Evolutionary conservation across 2,888 invertebrate genomes (phyloP), one percentile per base, ranked within the genome.

Genomic region (Caradrina clavipalpis): DNA sequence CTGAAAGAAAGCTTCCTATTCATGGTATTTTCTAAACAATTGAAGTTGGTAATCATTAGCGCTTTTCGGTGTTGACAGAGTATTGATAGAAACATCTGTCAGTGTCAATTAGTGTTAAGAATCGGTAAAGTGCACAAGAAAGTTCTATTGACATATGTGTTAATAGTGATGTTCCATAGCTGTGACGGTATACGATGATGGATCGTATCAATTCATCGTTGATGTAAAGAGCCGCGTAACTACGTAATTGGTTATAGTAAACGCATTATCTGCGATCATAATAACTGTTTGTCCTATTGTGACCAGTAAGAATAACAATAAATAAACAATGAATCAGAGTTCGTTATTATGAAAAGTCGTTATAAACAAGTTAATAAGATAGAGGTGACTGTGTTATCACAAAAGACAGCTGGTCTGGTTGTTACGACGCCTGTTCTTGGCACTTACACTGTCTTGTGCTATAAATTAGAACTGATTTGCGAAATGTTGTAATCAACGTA

Each of bases 381-480:
- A 53, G 21, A 47, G 50, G 19, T 42, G 72, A 60, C 72, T 66
- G 47, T 62, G 55, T 58, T 70, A 79, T 60, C 68, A 81, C 65
- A 76, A 74, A 66, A 73, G 76, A 76, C 79, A 79, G 73, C 76
- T 78, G 71, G 59, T 67, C 68, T 35, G 47, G 51, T 69, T 68
- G 69, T 61, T 65, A 61, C 77, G 64, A 66, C 59, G 76, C 58
- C 76, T 69, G 54, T 71, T 83, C 85, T 85, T 85, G 85, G 81
- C 85, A 85, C 73, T 78, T 77, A 78, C 71, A 69, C 66, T 58
- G 64, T 66, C 62, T 60, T 61, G 35, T 58, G 64, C 76, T 75
- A 76, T 85, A 82, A 85, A 85, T 81, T 80, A 78, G 69, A 84
- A 73, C 71, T 74, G 78, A 81, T 85, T 83, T 75, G 82, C 84